Evolutionary conservation across 2,113 vertebrate species (phyloP).

Genomic region (Thinocorus orbignyianus): DNA sequence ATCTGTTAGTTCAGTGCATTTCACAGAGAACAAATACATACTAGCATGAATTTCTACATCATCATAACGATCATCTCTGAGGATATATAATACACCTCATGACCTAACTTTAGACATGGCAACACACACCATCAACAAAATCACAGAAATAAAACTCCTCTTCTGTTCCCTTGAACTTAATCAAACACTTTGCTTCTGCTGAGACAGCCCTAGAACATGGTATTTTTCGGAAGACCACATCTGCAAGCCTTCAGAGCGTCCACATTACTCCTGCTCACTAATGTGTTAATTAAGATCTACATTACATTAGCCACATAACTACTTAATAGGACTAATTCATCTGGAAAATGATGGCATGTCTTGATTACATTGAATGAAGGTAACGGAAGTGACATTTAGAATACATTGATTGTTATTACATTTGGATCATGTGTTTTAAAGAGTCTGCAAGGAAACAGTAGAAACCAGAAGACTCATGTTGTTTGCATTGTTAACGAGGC

Average conservation of each 20-base stretch:
- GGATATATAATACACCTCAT: not conserved
- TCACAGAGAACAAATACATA: constrained; percentile 30
- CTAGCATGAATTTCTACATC: not conserved
- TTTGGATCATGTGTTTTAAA: constrained; percentile 63
- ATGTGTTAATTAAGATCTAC: constrained; percentile 70
- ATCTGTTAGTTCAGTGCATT: constrained; percentile 43
- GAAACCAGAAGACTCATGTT: constrained; percentile 27
- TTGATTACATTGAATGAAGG: constrained; percentile 70
- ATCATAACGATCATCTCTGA: not conserved
- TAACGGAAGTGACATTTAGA: constrained; percentile 71
- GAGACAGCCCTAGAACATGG: not conserved
- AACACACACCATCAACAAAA: not conserved
- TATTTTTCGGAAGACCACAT: constrained; percentile 51
- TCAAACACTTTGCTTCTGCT: constrained; percentile 10
- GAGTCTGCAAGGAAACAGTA: constrained; percentile 36
- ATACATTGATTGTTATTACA: constrained; percentile 67
- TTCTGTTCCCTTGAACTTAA: not conserved
- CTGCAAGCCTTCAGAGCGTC: constrained; percentile 43
- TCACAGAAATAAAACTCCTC: not conserved
- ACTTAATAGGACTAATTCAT: constrained; percentile 75
- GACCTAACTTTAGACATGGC: not conserved
- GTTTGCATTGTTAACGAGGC: constrained; percentile 16
- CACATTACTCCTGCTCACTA: constrained; percentile 67
- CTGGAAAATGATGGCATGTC: constrained; percentile 69
- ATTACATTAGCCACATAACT: constrained; percentile 72